These are phyloP conservation scores for Apamea epomidion DNA, from an alignment of 2,888 invertebrate species.

Conservation along the genomic window DNA sequence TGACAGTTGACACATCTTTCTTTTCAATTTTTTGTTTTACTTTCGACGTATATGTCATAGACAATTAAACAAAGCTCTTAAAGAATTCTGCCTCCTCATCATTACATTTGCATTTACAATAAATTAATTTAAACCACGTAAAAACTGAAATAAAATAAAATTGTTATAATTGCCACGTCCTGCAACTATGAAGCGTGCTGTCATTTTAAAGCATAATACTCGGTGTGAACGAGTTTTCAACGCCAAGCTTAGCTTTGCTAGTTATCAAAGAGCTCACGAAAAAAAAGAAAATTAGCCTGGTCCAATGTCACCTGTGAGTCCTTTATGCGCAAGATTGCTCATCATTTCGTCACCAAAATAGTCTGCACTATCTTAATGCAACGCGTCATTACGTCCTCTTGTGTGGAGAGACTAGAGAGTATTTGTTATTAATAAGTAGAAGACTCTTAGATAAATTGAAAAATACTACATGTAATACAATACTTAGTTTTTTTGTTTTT, in stretches of 20 bases:
- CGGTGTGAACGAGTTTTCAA: not conserved
- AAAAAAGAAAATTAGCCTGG: not conserved
- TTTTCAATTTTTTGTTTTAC: not conserved
- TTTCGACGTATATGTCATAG: not conserved
- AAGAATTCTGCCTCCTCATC: not conserved
- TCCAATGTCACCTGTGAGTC: not conserved
- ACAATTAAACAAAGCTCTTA: not conserved
- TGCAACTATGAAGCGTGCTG: not conserved
- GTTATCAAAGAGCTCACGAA: not conserved
- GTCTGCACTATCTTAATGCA: not conserved
- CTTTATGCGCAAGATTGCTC: not conserved
- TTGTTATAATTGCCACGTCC: not conserved
- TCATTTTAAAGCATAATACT: not conserved
- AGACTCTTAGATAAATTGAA: too few relatives aligned
- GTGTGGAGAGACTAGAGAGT: not conserved
- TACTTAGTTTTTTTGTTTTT: not conserved
- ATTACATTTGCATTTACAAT: not conserved
- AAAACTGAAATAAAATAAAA: not conserved
- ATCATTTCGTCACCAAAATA: not conserved
- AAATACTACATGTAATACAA: not conserved
- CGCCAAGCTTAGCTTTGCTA: not conserved
- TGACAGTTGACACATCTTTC: not conserved
- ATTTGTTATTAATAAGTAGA: not conserved
- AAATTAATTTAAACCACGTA: not conserved
- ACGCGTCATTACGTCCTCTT: not conserved